Percentiles rank a stretch among this genome's conserved stretches.
phyloP scores from a whole-genome alignment of 2,113 vertebrate genomes.

The Sula dactylatra region DNA sequence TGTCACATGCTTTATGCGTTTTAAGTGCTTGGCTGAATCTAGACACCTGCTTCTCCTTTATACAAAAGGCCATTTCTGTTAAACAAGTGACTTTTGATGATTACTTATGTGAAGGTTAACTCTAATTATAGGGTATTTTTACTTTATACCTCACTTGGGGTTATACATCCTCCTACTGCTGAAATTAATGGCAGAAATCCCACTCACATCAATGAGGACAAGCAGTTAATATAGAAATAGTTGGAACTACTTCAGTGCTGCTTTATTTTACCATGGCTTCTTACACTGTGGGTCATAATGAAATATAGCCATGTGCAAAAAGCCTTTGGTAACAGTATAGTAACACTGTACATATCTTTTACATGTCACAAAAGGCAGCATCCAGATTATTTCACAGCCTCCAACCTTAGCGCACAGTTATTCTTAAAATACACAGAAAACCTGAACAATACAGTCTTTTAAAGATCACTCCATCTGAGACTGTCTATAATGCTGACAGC shows the following conservation, averaged over 20 bases:
- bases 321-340: background rate
- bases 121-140: background rate
- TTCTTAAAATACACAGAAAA: background rate
- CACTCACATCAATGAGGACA: background rate
- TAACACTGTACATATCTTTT: background rate
- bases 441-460: background rate
- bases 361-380: background rate
- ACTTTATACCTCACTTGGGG: background rate
- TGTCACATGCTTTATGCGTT: background rate
- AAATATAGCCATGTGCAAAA: background rate
- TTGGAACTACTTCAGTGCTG: background rate
- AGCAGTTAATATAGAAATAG: background rate
- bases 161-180: background rate
- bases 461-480: background rate
- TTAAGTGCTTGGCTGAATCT: background rate
- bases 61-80: background rate
- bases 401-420: background rate
- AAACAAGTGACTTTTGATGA: background rate
- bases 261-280: background rate
- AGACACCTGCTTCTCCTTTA: background rate
- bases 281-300: background rate
- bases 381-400: background rate
- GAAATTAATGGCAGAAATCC: background rate
- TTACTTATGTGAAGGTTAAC: background rate
- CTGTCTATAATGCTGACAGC: background rate